Evolutionary conservation across 2,888 invertebrate genomes (phyloP).

Genomic region (Mantis religiosa): DNA sequence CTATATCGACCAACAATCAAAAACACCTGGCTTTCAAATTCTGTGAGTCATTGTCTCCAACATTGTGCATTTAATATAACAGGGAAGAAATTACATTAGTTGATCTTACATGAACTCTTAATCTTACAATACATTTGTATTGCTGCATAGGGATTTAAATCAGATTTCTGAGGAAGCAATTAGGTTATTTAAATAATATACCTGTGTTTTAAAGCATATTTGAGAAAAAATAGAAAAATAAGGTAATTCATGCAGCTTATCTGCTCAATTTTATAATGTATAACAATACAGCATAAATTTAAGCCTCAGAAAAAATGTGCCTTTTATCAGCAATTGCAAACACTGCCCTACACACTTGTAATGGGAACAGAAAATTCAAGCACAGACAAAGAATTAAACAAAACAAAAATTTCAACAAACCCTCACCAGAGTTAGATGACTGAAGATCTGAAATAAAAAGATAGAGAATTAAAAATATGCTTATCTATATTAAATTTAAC

Average conservation of each 20-base stretch:
- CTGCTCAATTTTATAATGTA: neutral
- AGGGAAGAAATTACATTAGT: too few species aligned
- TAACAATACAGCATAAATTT: neutral
- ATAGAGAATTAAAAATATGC: neutral
- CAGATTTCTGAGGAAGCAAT: too few species aligned
- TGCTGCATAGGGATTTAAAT: too few species aligned
- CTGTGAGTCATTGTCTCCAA: too few species aligned
- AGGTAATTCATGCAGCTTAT: neutral
- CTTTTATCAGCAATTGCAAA: neutral
- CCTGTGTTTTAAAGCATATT: too few species aligned
- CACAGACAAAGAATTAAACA: constrained; percentile 16
- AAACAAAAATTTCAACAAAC: constrained; percentile 17
- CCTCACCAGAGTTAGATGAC: constrained; percentile 37
- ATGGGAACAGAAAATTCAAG: constrained; percentile 8
- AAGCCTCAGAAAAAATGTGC: neutral
- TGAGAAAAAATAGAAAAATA: too few species aligned
- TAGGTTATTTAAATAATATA: too few species aligned
- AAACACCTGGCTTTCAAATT: too few species aligned
- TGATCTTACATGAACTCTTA: too few species aligned
- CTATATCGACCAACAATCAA: too few species aligned
- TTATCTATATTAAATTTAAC: neutral
- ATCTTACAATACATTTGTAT: too few species aligned
- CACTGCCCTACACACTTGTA: neutral
- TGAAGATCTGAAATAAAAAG: constrained; percentile 36
- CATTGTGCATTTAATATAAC: too few species aligned